phyloP scores from a whole-genome alignment of 1,140 invertebrate genomes.

The Phocides pigmalion region DNA sequence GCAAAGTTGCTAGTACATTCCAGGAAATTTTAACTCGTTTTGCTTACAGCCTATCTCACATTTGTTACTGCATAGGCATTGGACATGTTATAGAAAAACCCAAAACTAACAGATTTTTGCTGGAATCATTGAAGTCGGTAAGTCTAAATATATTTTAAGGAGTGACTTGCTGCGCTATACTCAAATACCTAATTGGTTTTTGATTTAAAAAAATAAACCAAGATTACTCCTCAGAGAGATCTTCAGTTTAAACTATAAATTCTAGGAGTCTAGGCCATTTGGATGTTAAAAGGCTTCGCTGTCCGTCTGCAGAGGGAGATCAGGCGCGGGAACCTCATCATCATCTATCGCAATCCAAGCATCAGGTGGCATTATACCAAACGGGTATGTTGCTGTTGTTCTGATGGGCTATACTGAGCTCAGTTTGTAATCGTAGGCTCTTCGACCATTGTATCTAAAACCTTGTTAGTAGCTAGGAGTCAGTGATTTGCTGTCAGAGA shows the following conservation, averaged over 20 bases:
- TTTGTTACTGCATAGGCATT: background rate
- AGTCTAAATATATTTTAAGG: slow-evolving; percentile 2
- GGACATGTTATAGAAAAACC: background rate
- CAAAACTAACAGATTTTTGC: background rate
- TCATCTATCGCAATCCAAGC: slow-evolving; percentile 34
- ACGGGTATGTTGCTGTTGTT: slow-evolving; percentile 30
- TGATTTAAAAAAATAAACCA: slow-evolving; percentile 9
- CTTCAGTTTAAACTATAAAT: slow-evolving; percentile 29
- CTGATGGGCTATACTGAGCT: slow-evolving; percentile 16
- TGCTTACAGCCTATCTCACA: no score
- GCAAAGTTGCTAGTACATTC: background rate
- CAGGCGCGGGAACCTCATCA: slow-evolving; percentile 33
- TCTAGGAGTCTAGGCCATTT: slow-evolving; percentile 33
- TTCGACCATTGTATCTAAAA: slow-evolving; percentile 31
- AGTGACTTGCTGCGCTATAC: background rate
- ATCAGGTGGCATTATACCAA: slow-evolving; percentile 32
- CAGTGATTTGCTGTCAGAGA: slow-evolving; percentile 27
- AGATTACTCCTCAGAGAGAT: slow-evolving; percentile 15
- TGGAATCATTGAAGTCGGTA: slow-evolving; percentile 2
- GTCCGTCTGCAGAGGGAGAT: slow-evolving; percentile 34
- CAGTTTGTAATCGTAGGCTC: slow-evolving; percentile 30
- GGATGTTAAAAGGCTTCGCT: slow-evolving; percentile 34
- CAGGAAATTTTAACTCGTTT: background rate
- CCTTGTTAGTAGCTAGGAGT: slow-evolving; percentile 26
- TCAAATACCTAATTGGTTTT: background rate